Evolutionary conservation across 2,888 invertebrate genomes (phyloP), one percentile per base, ranked within the genome.

Genomic region (Habroteleia sp.): DNA sequence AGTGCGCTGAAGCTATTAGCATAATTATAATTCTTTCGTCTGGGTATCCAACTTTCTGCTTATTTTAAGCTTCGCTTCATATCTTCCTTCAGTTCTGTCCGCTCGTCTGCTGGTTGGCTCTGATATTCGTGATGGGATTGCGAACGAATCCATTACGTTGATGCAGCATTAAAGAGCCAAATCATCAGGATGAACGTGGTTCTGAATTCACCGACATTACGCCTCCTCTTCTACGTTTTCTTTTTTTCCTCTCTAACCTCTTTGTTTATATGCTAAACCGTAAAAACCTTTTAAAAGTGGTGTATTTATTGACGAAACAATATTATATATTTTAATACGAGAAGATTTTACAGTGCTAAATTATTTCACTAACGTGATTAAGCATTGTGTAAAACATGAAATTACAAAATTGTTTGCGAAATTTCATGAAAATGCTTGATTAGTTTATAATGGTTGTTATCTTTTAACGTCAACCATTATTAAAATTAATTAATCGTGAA

Each of bases 21-120:
- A 87, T 88, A 88, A 88, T 88, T 87, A 88, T 86, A 87, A 87
- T 87, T 87, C 87, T 83, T 84, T 82, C 82, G 81, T 84, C 83
- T 83, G 83, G 80, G 76, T 79, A 80, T 82, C 81, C 84, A 84
- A 85, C 85, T 86, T 85, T 85, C 83, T 84, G 85, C 84, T 87
- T 87, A 87, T 87, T 86, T 87, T 79, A 81, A 82, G 81, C 79
- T 74, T 62, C 77, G 77, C 66, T 74, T 77, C 73, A 72, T 74
- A 76, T 79, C 76, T 74, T 74, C 71, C 72, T 77, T 74, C 79
- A 71, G 77, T 73, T 73, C 76, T 76, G 69, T 66, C 65, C 69
- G 66, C 71, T 69, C 62, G 69, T 73, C 74, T 74, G 73, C 72
- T 73, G 65, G 72, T 76, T 74, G 52, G 69, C 80, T 80, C 80